Evolutionary conservation across 2,888 invertebrate genomes (phyloP).

Genomic region (Apotomis turbidana): DNA sequence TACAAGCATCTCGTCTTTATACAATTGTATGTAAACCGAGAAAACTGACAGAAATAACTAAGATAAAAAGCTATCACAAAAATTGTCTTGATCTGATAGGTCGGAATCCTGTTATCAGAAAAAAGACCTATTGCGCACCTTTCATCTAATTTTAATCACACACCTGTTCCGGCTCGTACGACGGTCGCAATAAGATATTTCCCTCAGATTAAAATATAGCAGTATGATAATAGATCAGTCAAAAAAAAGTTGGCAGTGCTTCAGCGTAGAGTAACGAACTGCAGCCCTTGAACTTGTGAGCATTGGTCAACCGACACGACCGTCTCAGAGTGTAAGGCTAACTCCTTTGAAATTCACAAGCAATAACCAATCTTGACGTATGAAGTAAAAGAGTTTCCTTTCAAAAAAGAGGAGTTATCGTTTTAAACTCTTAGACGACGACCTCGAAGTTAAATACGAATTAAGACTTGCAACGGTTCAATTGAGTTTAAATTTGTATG

Average conservation of each 20-base stretch:
- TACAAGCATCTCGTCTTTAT: too few species aligned
- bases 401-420: too few species aligned
- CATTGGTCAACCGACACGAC: conserved; percentile 15
- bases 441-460: background rate
- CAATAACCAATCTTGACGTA: too few species aligned
- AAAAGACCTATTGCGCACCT: background rate
- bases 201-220: conserved; percentile 31
- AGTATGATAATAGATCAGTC: conserved; percentile 39
- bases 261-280: conserved; percentile 35
- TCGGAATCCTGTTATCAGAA: background rate
- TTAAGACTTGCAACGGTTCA: background rate
- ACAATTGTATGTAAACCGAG: background rate
- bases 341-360: too few species aligned
- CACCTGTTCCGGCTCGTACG: conserved; percentile 21
- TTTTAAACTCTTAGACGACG: too few species aligned
- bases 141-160: conserved; percentile 3
- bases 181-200: conserved; percentile 20
- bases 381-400: too few species aligned
- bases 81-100: background rate
- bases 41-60: background rate
- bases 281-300: conserved; percentile 40
- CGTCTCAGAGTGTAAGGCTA: too few species aligned
- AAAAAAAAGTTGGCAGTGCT: conserved; percentile 38
- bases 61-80: background rate
- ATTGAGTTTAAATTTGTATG: background rate